A percentile compares a stretch with the other conserved stretches of the same genome.
Conservation (phyloP, 92 coral and sea anemone species). For the Zoanthus solanderi region DNA sequence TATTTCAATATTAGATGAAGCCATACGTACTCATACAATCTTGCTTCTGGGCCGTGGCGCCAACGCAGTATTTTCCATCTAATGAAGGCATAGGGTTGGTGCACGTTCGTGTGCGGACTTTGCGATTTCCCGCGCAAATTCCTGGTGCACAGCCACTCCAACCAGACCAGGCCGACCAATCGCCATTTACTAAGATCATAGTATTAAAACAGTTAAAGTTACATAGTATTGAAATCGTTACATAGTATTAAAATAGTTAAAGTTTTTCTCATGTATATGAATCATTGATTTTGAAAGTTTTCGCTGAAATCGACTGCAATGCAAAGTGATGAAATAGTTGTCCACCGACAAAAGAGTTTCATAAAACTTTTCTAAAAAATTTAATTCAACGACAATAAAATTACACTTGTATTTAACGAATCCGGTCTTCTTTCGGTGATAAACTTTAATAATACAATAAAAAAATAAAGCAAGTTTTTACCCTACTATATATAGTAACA, state of each 20-base stretch:
- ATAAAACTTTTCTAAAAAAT: too few species aligned
- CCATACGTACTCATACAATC: slow-evolving; percentile 85
- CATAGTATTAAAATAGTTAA: background rate
- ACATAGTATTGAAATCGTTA: background rate
- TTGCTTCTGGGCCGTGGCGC: slow-evolving; percentile 84
- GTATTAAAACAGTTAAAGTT: background rate
- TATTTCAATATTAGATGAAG: background rate
- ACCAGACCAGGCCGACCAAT: slow-evolving; percentile 93
- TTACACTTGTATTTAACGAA: too few species aligned
- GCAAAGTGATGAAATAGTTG: too few species aligned
- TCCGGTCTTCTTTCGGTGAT: too few species aligned
- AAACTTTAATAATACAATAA: too few species aligned
- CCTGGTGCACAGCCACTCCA: slow-evolving; percentile 99
- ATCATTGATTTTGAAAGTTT: too few species aligned
- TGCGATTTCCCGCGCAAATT: slow-evolving; percentile 96
- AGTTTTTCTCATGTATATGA: too few species aligned
- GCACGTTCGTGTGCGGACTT: slow-evolving; percentile 95
- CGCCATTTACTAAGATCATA: slow-evolving; percentile 73
- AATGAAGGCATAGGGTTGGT: slow-evolving; percentile 85
- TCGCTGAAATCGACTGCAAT: too few species aligned
- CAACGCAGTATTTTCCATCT: slow-evolving; percentile 84
- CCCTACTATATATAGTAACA: too few species aligned
- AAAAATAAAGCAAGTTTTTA: too few species aligned
- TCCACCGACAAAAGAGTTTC: too few species aligned
- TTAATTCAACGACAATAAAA: too few species aligned